These are phyloP conservation scores for Diorhabda sublineata DNA, from an alignment of 1,140 invertebrate species.

Conservation along the genomic window DNA sequence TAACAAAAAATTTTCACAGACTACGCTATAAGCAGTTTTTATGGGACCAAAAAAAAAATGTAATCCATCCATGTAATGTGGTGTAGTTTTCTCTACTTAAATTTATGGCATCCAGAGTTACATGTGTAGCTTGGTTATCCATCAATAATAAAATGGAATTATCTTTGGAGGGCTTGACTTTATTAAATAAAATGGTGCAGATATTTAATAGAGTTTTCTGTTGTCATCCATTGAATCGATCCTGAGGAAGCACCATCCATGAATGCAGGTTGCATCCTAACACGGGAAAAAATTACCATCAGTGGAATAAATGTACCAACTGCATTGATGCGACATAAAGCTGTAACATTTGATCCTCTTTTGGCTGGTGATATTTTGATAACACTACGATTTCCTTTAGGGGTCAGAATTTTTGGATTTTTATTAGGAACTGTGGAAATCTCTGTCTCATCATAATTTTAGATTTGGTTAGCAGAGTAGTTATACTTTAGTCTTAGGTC, in stretches of 20 bases:
- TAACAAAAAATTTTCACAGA: slow-evolving; percentile 7
- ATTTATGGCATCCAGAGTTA: slow-evolving; percentile 27
- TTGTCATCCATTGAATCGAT: slow-evolving; percentile 16
- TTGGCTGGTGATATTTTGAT: not conserved
- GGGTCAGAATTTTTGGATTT: not conserved
- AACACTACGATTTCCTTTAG: not conserved
- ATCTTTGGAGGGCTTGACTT: slow-evolving; percentile 25
- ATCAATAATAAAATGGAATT: slow-evolving; percentile 44
- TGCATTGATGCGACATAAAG: slow-evolving; percentile 38
- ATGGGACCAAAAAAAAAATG: slow-evolving; percentile 44
- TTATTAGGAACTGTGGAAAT: not conserved
- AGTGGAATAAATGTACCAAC: slow-evolving; percentile 34
- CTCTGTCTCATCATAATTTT: not conserved
- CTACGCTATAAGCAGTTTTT: slow-evolving; percentile 37
- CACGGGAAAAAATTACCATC: slow-evolving; percentile 27
- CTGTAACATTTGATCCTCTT: slow-evolving; percentile 17
- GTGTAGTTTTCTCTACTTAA: slow-evolving; percentile 42
- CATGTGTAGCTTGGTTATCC: slow-evolving; percentile 47
- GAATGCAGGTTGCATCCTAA: slow-evolving; percentile 8
- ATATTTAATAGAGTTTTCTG: slow-evolving; percentile 8
- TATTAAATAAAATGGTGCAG: slow-evolving; percentile 2
- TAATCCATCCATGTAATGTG: slow-evolving; percentile 38
- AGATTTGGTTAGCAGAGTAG: not conserved
- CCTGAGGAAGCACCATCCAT: slow-evolving; percentile 5
- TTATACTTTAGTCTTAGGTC: not conserved